phyloP scores from a whole-genome alignment of 2,797 vertebrate species.

The Chelon auratus region DNA sequence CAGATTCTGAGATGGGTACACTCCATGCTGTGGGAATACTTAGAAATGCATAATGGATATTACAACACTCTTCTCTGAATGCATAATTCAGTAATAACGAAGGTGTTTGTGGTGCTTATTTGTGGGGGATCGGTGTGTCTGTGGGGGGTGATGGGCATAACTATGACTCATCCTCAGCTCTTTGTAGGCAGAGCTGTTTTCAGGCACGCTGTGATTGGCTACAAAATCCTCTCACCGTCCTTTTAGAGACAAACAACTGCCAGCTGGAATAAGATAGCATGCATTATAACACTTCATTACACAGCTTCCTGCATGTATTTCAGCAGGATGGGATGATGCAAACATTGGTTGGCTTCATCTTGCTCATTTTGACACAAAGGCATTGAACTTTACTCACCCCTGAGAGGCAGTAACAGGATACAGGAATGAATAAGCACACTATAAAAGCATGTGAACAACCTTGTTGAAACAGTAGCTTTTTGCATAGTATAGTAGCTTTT shows the following conservation, averaged over 20 bases:
- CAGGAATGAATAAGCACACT: background rate
- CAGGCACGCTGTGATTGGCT: constrained; percentile 12
- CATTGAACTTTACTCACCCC: constrained; percentile 7
- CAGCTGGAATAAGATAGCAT: constrained; percentile 17
- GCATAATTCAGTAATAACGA: constrained; percentile 61
- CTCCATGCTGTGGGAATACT: constrained; percentile 50
- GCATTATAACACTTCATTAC: constrained; percentile 44
- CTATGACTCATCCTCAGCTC: constrained; percentile 65
- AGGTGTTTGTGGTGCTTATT: constrained; percentile 33
- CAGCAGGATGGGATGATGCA: constrained; percentile 20
- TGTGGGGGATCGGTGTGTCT: constrained; percentile 38
- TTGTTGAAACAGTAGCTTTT: too few relatives aligned
- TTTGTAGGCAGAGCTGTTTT: constrained; percentile 44
- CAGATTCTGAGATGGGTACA: constrained; percentile 31
- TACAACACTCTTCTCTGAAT: constrained; percentile 56
- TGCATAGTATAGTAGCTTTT: too few relatives aligned
- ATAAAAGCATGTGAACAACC: too few relatives aligned
- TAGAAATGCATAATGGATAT: constrained; percentile 61
- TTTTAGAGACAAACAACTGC: constrained; percentile 27
- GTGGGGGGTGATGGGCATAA: constrained; percentile 26
- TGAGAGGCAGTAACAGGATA: background rate
- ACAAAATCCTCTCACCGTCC: constrained; percentile 22
- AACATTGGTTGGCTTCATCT: constrained; percentile 14
- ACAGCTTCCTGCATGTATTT: constrained; percentile 23
- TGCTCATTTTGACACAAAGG: constrained; percentile 9